phyloP scores from a whole-genome alignment of 2,113 vertebrate species.

The Neopipo cinnamomea region DNA sequence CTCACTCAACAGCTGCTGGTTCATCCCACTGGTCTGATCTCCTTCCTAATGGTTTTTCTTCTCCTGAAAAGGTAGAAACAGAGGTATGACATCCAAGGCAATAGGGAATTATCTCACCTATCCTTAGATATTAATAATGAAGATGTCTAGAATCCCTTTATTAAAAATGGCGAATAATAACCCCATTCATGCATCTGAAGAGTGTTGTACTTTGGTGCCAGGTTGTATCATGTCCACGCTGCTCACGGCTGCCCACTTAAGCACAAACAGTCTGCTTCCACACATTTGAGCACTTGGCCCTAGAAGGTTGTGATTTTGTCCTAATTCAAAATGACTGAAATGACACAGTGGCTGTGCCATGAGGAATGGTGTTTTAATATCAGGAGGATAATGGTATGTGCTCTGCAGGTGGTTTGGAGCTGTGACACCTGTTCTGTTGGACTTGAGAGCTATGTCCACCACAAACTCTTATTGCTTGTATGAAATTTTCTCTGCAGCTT shows the following conservation, averaged over 20 bases:
- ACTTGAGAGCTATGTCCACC: background rate
- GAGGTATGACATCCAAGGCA: background rate
- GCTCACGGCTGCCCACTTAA: background rate
- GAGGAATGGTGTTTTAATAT: background rate
- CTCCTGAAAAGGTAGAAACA: background rate
- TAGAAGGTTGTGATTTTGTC: background rate
- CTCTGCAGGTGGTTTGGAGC: background rate
- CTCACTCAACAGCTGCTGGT: slow-evolving; percentile 2
- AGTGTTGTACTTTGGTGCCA: background rate
- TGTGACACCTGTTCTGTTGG: background rate
- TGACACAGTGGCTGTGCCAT: accelerated
- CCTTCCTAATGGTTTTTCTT: background rate
- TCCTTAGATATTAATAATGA: background rate
- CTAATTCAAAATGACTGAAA: background rate
- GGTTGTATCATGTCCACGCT: background rate
- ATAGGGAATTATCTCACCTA: background rate
- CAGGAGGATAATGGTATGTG: background rate
- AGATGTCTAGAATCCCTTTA: background rate
- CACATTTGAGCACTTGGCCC: background rate
- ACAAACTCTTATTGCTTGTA: background rate
- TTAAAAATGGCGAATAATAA: background rate
- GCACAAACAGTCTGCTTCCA: background rate
- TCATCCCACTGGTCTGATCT: background rate
- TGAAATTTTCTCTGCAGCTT: background rate
- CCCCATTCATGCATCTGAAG: background rate